phyloP scores from a whole-genome alignment of 2,113 vertebrate species.

The Plestiodon gilberti region DNA sequence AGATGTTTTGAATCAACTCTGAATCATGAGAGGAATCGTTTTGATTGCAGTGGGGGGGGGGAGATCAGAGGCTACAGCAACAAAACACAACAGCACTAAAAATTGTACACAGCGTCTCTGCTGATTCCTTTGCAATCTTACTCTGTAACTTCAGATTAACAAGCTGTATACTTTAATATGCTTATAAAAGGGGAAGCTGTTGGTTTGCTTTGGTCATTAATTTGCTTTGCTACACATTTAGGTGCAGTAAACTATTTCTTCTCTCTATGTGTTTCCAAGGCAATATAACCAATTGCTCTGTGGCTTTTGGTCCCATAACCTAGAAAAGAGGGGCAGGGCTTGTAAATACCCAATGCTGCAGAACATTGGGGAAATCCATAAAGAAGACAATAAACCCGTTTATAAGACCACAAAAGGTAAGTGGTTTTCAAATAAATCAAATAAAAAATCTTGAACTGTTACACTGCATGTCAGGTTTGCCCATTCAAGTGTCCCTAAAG shows the following conservation, averaged over 20 bases:
- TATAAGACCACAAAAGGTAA: conserved; percentile 55
- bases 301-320: conserved; percentile 63
- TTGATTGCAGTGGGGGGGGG: conserved; percentile 27
- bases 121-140: conserved; percentile 30
- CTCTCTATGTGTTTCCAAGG: neutral
- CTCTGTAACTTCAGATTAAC: conserved; percentile 25
- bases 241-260: conserved; percentile 32
- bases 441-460: conserved; percentile 40
- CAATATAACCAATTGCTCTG: conserved; percentile 42
- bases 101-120: conserved; percentile 29
- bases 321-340: conserved; percentile 64
- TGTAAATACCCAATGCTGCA: conserved; percentile 65
- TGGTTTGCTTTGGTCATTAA: conserved; percentile 39
- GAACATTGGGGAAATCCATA: conserved; percentile 50
- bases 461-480: conserved; percentile 26
- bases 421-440: conserved; percentile 40
- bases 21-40: conserved; percentile 13
- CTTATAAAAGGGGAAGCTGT: conserved; percentile 9
- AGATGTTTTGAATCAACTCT: conserved; percentile 6
- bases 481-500: conserved; percentile 39
- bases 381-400: conserved; percentile 63
- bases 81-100: conserved; percentile 1
- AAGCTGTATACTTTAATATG: conserved; percentile 25
- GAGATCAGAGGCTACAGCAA: conserved; percentile 22
- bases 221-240: conserved; percentile 44